Base-by-base conservation (phyloP, 1,140 invertebrate species). In the Saccostrea cuccullata region DNA sequence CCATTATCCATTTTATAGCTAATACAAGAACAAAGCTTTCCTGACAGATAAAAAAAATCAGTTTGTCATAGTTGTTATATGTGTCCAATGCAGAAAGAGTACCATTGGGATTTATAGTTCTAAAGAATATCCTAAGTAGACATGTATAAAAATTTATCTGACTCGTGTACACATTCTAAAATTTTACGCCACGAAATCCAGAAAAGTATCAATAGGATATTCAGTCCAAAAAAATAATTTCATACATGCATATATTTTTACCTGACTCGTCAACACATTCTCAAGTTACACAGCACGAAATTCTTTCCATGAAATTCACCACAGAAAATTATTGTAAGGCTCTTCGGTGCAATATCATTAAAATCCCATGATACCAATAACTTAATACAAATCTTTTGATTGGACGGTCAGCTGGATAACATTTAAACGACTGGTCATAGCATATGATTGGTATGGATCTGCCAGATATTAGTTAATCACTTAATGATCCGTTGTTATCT, bases 391-490 rank as follows among this genome's bases (percentile, higher is more conserved):
- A 73, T 36, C 11, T 17, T 30, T 8, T 77, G 70, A 77, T 36
- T 77, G 30, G 70, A 36, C 15, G 26, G 26, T 30, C 70, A 77
- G 30, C 26, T 30, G 70, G 26, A 5, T 30, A 36, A 13, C 15
- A 30, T 5, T 12, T 77, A 77, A 36, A 11, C 70, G 70, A 17
- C 70, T 77, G 70, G 70, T 26, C 26, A 36, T 17, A 36, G 23
- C 1, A 30, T 77, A 36, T 77, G 70, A 77, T 77, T 77, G 70
- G 11, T 40, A 77, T 77, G 23, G 70, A 77, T 77, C 70, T 36
- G 26, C 70, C 8, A 77, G 26, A 36, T 77, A 77, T 77, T 73
- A 67, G 60, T 77, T 77, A 77, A 30, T 77, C 26, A 77, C 23
- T 26, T 36, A 77, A 77, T 30, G 17, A 64, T n/a, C 17, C 58